Base-by-base conservation (phyloP, 23 tunicate genomes). In the Trididemnum nubilum region DNA sequence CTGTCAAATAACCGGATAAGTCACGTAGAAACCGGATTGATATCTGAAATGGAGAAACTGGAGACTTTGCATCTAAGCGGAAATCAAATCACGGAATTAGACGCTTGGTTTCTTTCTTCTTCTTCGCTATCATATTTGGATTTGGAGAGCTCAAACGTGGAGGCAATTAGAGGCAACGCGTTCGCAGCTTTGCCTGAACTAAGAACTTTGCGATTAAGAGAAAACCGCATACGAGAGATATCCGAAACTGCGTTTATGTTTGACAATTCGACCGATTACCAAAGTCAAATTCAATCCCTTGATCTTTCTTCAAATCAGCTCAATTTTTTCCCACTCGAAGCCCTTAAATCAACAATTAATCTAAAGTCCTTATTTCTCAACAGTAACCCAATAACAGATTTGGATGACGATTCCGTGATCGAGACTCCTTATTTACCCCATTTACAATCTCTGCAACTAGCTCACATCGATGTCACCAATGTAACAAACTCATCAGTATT, bases 301-400 rank as follows among this genome's bases (percentile, higher is more conserved):
- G 74, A 67, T 33, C n/a, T 67, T 7, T 30, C 37, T 38, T 31
- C 37, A 37, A 67, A 67, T 33, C 37, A 67, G 4, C 74, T 67
- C 38, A 32, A 7, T 4, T 3, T 2, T 12, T 67, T 67, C 22
- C 74, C 74, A 37, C 5, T n/a, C n/a, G 12, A 33, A 33, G 5
- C 74, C 7, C 25, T 67, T 12, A 7, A 31, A 33, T 7, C 22
- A 4, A 7, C 38, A 5, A 2, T n/a, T 5, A 32, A 31, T 12
- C 74, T 67, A 4, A 37, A 67, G 22, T 12, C 74, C 9, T 24
- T 67, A 3, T 33, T 5, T 9, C 74, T 67, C 38, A 67, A 38
- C 74, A 9, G 33, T 12, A 67, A 67, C 22, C 74, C 74, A n/a
- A 67, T 67, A 2, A 7, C 7, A 31, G 38, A 32, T 24, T 38